phyloP scores from a whole-genome alignment of 2,113 vertebrate genomes.

The Micronycteris hirsuta region DNA sequence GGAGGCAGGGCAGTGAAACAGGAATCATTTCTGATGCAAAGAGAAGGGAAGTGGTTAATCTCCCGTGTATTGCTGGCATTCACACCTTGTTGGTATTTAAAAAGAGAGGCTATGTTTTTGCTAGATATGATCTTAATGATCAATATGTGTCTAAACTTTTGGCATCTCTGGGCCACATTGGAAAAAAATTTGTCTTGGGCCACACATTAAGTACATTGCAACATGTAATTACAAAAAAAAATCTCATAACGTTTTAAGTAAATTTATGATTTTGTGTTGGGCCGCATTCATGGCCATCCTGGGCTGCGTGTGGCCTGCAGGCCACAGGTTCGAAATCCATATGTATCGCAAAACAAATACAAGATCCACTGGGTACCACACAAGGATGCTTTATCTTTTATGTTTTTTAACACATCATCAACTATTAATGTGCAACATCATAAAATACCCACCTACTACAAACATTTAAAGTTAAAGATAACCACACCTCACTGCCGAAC shows the following conservation, averaged over 20 bases:
- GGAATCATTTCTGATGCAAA: not conserved
- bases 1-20: no score
- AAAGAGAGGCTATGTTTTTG: not conserved
- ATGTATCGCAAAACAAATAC: not conserved
- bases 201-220: no score
- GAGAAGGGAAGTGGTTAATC: not conserved
- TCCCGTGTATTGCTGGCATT: fast-evolving
- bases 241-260: no score
- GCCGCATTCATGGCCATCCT: no score
- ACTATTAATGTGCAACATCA: not conserved
- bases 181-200: no score
- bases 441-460: not conserved
- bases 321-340: no score
- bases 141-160: not conserved
- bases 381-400: not conserved
- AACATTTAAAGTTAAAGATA: not conserved
- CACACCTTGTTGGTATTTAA: not conserved
- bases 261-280: no score
- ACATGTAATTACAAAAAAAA: no score
- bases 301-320: no score
- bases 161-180: no score
- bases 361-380: not conserved
- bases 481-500: not conserved
- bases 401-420: not conserved
- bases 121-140: not conserved